Evolutionary conservation across 2,797 vertebrate genomes (phyloP), one percentile per base, ranked within the genome.

Genomic region (Chaenodraco wilsoni): DNA sequence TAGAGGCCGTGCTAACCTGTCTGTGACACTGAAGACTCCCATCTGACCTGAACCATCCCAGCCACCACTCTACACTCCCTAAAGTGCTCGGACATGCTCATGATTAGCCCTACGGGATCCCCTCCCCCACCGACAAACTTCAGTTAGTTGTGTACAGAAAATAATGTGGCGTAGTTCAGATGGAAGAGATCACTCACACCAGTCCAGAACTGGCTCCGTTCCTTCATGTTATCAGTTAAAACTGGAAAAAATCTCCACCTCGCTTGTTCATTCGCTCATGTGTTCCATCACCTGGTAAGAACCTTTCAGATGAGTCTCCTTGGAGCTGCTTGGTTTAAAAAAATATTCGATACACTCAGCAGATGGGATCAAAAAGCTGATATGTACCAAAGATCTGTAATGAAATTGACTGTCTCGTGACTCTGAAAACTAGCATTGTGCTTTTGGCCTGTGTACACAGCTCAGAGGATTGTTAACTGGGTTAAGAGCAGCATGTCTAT

Each of bases 361-460:
- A 82, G 80, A 74, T 79, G 74, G 83, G 71, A 75, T 87, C 61
- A 76, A 74, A 65, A 81, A 86, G 82, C 88, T 89, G 91, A 91
- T 91, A 77, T 89, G 89, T 92, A 95, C 94, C 93, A 95, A 94
- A 95, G 93, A 94, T 87, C 85, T 80, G 87, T 86, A 78, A 69
- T 79, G 74, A 85, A 84, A 87, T 80, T 79, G 77, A 88, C 83
- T 89, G 4, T 70, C 84, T 69, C 76, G 71, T 79, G 67, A 80
- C 51, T 76, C 78, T 82, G 76, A 84, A 81, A 68, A 52, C 70
- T 69, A 72, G 76, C 71, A 54, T 76, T 68, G 76, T 82, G 65
- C 74, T 65, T 76, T 87, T 65, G 77, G 73, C 72, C 65, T 65
- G 80, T 76, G 76, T 79, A 73, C 80, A 73, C 83, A 76, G 74